Evolutionary conservation across 2,888 invertebrate species (phyloP), one percentile per base, ranked within the genome.

Genomic region (Stratiomys singularior): DNA sequence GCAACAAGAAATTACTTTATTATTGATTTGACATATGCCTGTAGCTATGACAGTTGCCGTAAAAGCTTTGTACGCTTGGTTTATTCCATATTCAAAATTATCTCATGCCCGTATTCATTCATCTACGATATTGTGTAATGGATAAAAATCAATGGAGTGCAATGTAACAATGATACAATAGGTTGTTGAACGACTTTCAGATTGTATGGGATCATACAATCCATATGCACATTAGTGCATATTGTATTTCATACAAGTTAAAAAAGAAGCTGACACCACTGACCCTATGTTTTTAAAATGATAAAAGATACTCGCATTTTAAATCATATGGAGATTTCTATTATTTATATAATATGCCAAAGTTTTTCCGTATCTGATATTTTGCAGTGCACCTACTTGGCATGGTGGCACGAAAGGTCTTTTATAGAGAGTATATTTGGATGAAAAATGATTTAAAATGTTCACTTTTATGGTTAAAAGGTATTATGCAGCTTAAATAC

Each of bases 131-230:
- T 69, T 69, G 18, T 69, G 69, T 47, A 46, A 69, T 47, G 47
- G 27, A 69, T 47, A 69, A 47, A 47, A 47, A 69, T 69, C 47
- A 69, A 69, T 69, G 44, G 7, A 0, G 1, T 67, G 1, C n/a
- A 69, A 69, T 69, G 69, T 47, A 69, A 69, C 69, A 18, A n/a
- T n/a, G 69, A 47, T 69, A 47, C 69, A 69, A 47, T 47, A 25
- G 46, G 46, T 69, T 47, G 47, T 25, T 69, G 46, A 27, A 46
- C 69, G 46, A 46, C 69, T 69, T 69, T 69, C 47, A 44, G 18
- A 69, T 25, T 47, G 69, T 67, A 1, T 69, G 46, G 2, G 52
- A 52, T 4, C 37, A 37, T 37, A 37, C 23, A n/a, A 37, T 37
- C 37, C 30, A 18, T 60, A 13, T 37, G n/a, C 15, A n/a, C 66